Evolutionary conservation across 2,888 invertebrate genomes (phyloP).

Genomic region (Conomelus anceps): DNA sequence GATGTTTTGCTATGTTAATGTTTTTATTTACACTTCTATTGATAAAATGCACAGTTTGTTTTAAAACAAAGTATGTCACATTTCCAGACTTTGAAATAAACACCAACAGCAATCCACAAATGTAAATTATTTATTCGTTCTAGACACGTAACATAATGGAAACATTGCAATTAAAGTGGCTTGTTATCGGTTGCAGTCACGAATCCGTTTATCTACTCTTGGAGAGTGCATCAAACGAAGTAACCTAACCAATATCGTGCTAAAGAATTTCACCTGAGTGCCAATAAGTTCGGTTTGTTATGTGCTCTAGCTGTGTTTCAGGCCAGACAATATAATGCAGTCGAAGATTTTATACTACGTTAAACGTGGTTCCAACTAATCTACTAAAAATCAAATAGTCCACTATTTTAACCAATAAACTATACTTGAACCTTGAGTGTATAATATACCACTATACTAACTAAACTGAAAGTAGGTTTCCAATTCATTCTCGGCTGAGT

Average conservation of each 20-base stretch:
- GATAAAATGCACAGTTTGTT: not conserved
- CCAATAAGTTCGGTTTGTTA: not conserved
- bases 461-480: too few relatives aligned
- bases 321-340: too few relatives aligned
- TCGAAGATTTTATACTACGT: too few relatives aligned
- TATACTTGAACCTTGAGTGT: too few relatives aligned
- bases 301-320: too few relatives aligned
- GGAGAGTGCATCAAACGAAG: not conserved
- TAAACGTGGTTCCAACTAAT: too few relatives aligned
- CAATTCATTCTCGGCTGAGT: too few relatives aligned
- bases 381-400: too few relatives aligned
- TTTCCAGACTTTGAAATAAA: not conserved
- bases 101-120: not conserved
- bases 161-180: not conserved
- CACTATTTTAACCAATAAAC: too few relatives aligned
- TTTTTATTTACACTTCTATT: not conserved
- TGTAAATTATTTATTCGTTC: not conserved
- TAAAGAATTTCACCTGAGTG: not conserved
- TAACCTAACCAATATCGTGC: not conserved
- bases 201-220: not conserved
- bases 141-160: not conserved
- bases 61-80: not conserved
- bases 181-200: not conserved
- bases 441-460: too few relatives aligned
- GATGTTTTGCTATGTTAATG: not conserved